phyloP scores from a whole-genome alignment of 2,113 vertebrate genomes.

The Fukomys damarensis region DNA sequence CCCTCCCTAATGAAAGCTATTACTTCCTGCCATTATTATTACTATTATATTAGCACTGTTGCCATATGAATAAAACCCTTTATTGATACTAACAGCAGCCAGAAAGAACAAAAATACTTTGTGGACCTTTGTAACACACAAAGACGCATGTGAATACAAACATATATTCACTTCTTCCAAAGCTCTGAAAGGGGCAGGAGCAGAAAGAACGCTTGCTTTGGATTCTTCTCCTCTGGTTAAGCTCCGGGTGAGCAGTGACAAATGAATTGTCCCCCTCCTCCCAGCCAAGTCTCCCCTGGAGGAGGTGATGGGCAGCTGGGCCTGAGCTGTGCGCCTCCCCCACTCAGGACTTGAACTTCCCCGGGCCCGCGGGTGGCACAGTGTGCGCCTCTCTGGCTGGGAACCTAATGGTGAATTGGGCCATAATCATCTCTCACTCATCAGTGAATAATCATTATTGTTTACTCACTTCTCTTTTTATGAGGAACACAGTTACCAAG shows the following conservation, averaged over 20 bases:
- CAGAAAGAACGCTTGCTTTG: background rate
- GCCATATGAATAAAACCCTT: background rate
- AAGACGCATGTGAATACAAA: background rate
- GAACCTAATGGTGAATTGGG: background rate
- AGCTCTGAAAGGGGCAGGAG: background rate
- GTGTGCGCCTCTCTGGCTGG: conserved; percentile 17
- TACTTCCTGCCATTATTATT: background rate
- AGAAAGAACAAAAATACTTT: background rate
- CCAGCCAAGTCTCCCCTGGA: conserved; percentile 51
- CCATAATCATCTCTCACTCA: conserved; percentile 70
- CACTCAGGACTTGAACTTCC: conserved; percentile 57
- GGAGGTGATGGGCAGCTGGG: conserved; percentile 30
- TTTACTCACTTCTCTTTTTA: conserved; percentile 74
- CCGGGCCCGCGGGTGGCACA: conserved; percentile 17
- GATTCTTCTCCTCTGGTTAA: background rate
- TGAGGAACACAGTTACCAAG: conserved; percentile 68
- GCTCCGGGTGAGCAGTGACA: background rate
- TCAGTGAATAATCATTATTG: conserved; percentile 72
- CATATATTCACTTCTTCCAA: background rate
- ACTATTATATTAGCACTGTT: background rate
- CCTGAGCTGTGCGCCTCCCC: conserved; percentile 44
- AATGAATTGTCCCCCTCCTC: conserved; percentile 42
- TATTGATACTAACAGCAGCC: background rate
- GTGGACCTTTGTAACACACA: background rate
- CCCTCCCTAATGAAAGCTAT: background rate